Base-by-base conservation (phyloP, 2,888 invertebrate genomes). In the Phytoseiulus persimilis region DNA sequence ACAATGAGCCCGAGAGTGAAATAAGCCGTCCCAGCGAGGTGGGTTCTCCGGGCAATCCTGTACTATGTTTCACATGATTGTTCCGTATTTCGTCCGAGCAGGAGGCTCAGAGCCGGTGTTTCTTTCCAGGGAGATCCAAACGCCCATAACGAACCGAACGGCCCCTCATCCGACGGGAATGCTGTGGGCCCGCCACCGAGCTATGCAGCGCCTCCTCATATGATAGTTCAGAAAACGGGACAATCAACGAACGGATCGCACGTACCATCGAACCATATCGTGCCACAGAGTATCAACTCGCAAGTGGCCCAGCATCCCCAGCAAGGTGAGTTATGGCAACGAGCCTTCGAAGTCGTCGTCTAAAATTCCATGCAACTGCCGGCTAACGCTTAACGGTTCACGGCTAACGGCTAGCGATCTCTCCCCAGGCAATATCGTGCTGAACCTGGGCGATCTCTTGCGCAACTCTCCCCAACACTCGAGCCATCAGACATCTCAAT, bases 381-480 rank as follows among this genome's bases (percentile, higher is more conserved):
- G n/a, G n/a, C n/a, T n/a, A n/a, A n/a, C n/a, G n/a, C n/a, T n/a
- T n/a, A n/a, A n/a, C n/a, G n/a, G n/a, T n/a, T n/a, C n/a, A n/a
- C n/a, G n/a, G n/a, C n/a, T n/a, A n/a, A n/a, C n/a, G n/a, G n/a
- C n/a, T n/a, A n/a, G n/a, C n/a, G n/a, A 18, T 23, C 2, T 83
- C 6, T 14, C 14, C 18, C 9, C n/a, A 87, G 87, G 87, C 33
- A 87, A 87, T 32, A 39, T 87, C 39, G 87, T 87, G 87, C 45
- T 87, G 87, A 87, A 87, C 31, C 87, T 87, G n/a, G 87, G 87
- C 87, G 32, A 33, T 33, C 87, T 87, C 39, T n/a, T 87, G 39
- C 11, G 45, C 0, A 87, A 87, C 87, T 87, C 87, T 33, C 87
- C 87, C n/a, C 87, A 87, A 14, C 87, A 87, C 45, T 87, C 87